Evolutionary conservation across 2,113 vertebrate species (phyloP).

Genomic region (Noctilio leporinus): DNA sequence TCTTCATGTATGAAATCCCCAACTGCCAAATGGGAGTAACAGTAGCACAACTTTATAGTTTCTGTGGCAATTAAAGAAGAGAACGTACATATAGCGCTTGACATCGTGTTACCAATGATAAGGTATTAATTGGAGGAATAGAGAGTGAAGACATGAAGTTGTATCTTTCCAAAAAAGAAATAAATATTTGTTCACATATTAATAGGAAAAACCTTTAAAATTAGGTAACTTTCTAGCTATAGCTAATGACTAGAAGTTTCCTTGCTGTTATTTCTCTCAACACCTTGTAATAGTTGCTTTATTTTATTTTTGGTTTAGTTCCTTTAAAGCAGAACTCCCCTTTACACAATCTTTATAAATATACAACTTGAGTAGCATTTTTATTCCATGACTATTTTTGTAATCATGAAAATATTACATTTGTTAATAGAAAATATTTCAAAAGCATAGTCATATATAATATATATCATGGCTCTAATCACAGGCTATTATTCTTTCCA

Average conservation of each 20-base stretch:
- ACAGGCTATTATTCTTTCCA: neutral
- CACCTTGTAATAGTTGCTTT: neutral
- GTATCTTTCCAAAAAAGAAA: neutral
- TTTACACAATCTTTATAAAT: neutral
- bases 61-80: neutral
- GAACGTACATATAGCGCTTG: neutral
- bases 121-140: neutral
- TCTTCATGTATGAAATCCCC: neutral
- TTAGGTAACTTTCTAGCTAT: neutral
- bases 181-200: neutral
- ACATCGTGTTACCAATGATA: neutral
- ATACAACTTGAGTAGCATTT: neutral
- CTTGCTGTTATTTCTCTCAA: neutral
- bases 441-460: neutral
- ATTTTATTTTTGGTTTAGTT: neutral
- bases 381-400: neutral
- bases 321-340: neutral
- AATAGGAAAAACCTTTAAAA: neutral
- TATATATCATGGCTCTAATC: neutral
- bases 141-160: neutral
- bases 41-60: neutral
- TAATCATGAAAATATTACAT: neutral
- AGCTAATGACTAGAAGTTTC: neutral
- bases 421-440: neutral
- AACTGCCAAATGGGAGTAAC: neutral